A percentile compares a stretch with the other conserved stretches of the same genome.
These are phyloP conservation scores for Cheilosia vernalis DNA, from an alignment of 2,888 invertebrate species.

Conservation along the genomic window DNA sequence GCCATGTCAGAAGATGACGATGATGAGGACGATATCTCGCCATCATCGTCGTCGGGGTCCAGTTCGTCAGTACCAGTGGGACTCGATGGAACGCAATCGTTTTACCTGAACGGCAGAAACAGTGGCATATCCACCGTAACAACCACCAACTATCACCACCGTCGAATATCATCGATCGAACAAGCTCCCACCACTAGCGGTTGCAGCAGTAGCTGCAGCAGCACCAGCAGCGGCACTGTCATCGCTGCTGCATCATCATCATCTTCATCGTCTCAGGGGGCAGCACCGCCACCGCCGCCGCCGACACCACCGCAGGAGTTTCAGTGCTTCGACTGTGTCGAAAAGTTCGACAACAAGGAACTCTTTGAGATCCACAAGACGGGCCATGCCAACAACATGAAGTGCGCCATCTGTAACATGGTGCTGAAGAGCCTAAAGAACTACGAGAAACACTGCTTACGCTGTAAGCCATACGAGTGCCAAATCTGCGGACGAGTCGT, in stretches of 20 bases:
- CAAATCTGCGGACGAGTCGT: slow-evolving; percentile 83
- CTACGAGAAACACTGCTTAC: slow-evolving; percentile 83
- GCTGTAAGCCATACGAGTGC: slow-evolving; percentile 83
- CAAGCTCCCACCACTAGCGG: slow-evolving; percentile 67
- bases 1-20: slow-evolving; percentile 74
- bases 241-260: slow-evolving; percentile 36
- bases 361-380: slow-evolving; percentile 82
- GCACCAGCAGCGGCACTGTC: slow-evolving; percentile 62
- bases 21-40: slow-evolving; percentile 65
- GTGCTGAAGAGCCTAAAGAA: slow-evolving; percentile 83
- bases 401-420: slow-evolving; percentile 83
- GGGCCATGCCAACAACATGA: slow-evolving; percentile 83
- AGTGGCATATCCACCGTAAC: slow-evolving; percentile 41
- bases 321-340: slow-evolving; percentile 82
- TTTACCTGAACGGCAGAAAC: slow-evolving; percentile 38
- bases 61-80: slow-evolving; percentile 51
- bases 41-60: slow-evolving; percentile 61
- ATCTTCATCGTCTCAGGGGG: slow-evolving; percentile 19
- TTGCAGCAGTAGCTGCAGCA: slow-evolving; percentile 70
- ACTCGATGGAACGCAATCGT: slow-evolving; percentile 32
- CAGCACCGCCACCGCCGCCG: slow-evolving; percentile 73
- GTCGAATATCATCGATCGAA: slow-evolving; percentile 74
- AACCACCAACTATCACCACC: slow-evolving; percentile 49
- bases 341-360: slow-evolving; percentile 82
- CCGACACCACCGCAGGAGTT: slow-evolving; percentile 78